Evolutionary conservation across 2,888 invertebrate genomes (phyloP).

Genomic region (Andrena bucephala): DNA sequence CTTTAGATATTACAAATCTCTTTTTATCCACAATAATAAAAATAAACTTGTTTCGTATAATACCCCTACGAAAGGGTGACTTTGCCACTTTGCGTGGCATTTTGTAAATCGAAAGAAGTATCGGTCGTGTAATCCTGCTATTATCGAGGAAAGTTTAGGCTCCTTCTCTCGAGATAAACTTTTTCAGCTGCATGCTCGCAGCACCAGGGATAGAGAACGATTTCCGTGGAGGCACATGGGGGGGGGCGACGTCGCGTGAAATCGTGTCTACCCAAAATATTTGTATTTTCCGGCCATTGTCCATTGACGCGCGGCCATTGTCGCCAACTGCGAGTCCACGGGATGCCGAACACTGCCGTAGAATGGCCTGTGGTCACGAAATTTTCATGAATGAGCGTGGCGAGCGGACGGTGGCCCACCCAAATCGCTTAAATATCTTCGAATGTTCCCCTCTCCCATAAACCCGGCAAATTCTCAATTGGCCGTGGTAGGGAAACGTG

Average conservation of each 20-base stretch:
- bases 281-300: slow-evolving; percentile 76
- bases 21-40: too few species aligned
- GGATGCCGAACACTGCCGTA: slow-evolving; percentile 52
- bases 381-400: slow-evolving; percentile 68
- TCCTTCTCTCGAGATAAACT: slow-evolving; percentile 23
- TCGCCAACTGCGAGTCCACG: slow-evolving; percentile 45
- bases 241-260: slow-evolving; percentile 73
- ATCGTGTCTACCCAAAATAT: slow-evolving; percentile 80
- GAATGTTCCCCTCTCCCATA: slow-evolving; percentile 56
- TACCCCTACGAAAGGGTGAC: not conserved
- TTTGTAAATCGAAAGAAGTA: not conserved
- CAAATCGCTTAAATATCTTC: slow-evolving; percentile 78
- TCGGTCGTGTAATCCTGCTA: slow-evolving; percentile 35
- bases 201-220: slow-evolving; percentile 19
- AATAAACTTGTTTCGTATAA: not conserved
- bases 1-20: too few species aligned
- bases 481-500: not conserved
- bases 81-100: not conserved
- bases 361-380: slow-evolving; percentile 75
- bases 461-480: not conserved
- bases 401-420: slow-evolving; percentile 73
- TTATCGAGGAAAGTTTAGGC: slow-evolving; percentile 17
- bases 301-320: slow-evolving; percentile 59
- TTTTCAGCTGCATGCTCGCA: slow-evolving; percentile 56
- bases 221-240: slow-evolving; percentile 38